These are phyloP conservation scores for Eumerus sabulonum DNA, from an alignment of 2,888 invertebrate genomes.

Conservation along the genomic window DNA sequence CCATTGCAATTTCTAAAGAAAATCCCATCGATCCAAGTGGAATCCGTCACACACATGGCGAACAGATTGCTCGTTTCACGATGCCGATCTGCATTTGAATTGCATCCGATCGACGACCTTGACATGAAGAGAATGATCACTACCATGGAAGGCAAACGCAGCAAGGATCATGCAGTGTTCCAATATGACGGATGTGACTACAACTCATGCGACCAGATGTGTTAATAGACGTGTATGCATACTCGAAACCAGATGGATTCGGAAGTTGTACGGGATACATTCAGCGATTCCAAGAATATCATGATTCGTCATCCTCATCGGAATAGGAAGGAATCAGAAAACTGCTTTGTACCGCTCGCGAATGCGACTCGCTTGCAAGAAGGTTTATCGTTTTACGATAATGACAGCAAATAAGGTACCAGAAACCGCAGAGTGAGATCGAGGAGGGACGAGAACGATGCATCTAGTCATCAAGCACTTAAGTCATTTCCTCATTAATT, in stretches of 20 bases:
- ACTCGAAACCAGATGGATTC: too few relatives aligned
- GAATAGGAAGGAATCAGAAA: too few relatives aligned
- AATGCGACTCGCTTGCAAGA: conserved; percentile 9
- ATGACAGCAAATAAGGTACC: conserved; percentile 52
- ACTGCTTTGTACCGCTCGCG: too few relatives aligned
- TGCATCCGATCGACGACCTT: conserved; percentile 40
- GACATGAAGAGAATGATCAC: conserved; percentile 38
- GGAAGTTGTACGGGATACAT: too few relatives aligned
- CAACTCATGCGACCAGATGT: too few relatives aligned
- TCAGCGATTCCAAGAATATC: too few relatives aligned
- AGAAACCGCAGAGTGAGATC: background rate
- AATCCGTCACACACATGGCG: conserved; percentile 45
- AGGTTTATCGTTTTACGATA: conserved; percentile 55
- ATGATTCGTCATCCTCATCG: too few relatives aligned
- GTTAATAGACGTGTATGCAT: too few relatives aligned
- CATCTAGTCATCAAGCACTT: conserved; percentile 32
- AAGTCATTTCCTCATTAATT: conserved; percentile 62
- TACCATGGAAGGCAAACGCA: too few relatives aligned
- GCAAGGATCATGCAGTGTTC: too few relatives aligned
- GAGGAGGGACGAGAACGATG: background rate
- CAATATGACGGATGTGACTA: too few relatives aligned
- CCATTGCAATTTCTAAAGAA: conserved; percentile 60
- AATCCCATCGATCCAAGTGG: conserved; percentile 19
- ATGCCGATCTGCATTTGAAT: background rate
- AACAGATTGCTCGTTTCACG: conserved; percentile 36